These are phyloP conservation scores for Heteractis magnifica DNA, from an alignment of 92 coral and sea anemone species.

Conservation along the genomic window DNA sequence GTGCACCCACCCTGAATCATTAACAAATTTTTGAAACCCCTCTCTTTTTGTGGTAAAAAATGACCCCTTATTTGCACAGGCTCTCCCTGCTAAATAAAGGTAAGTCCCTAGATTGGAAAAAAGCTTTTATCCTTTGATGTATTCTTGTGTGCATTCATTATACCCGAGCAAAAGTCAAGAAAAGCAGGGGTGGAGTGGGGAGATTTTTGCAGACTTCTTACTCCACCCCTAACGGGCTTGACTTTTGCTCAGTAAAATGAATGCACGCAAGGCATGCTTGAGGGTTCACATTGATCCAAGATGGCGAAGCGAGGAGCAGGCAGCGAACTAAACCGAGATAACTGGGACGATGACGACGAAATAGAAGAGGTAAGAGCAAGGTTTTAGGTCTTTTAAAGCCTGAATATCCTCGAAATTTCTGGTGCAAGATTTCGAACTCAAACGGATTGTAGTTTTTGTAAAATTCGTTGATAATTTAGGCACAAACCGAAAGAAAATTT, in stretches of 20 bases:
- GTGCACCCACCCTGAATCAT: too few species aligned
- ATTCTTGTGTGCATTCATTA: too few species aligned
- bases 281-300: slow-evolving; percentile 16
- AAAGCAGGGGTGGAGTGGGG: too few species aligned
- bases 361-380: slow-evolving; percentile 54
- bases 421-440: neutral
- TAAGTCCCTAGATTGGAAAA: too few species aligned
- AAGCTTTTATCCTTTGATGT: too few species aligned
- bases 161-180: too few species aligned
- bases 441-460: neutral
- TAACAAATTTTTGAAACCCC: too few species aligned
- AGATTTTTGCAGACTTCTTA: neutral
- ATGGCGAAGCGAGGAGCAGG: slow-evolving; percentile 95
- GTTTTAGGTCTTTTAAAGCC: neutral
- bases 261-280: slow-evolving; percentile 36
- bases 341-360: slow-evolving; percentile 95
- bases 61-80: too few species aligned
- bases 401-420: neutral
- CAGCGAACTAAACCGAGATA: slow-evolving; percentile 75
- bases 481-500: neutral
- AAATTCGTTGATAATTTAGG: neutral
- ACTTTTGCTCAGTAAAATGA: neutral
- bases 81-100: too few species aligned
- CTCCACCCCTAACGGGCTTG: neutral
- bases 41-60: too few species aligned